Percentiles rank a stretch among this genome's conserved stretches.
These are phyloP conservation scores for Iselma pallidipennis DNA, from an alignment of 2,888 invertebrate species.

Conservation along the genomic window DNA sequence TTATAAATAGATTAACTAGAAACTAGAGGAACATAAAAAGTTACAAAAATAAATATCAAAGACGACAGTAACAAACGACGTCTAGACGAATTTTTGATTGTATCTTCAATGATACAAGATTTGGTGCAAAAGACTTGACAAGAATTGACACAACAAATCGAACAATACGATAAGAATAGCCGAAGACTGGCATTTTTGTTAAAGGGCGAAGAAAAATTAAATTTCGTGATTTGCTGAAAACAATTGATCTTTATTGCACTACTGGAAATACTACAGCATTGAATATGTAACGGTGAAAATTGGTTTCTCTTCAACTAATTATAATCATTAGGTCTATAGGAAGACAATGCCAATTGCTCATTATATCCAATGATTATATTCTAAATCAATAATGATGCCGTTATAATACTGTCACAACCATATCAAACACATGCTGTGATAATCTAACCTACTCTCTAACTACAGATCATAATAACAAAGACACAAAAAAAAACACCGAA, in stretches of 20 bases:
- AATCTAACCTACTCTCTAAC: neutral
- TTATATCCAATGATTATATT: constrained; percentile 1
- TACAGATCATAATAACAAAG: neutral
- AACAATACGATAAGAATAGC: too few relatives aligned
- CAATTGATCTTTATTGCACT: too few relatives aligned
- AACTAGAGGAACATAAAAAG: too few relatives aligned
- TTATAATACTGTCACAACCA: constrained; percentile 11
- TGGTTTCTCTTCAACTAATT: neutral
- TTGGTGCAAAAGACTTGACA: too few relatives aligned
- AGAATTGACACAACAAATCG: neutral
- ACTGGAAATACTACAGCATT: too few relatives aligned
- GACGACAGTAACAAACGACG: neutral
- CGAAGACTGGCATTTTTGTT: too few relatives aligned
- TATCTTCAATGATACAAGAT: neutral
- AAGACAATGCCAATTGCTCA: neutral
- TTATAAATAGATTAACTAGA: neutral
- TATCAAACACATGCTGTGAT: constrained; percentile 2
- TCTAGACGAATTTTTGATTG: neutral
- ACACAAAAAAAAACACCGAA: neutral
- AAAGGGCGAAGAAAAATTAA: too few relatives aligned
- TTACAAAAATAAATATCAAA: neutral
- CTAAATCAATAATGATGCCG: constrained; percentile 13
- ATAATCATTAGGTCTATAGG: neutral
- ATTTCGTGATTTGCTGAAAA: too few relatives aligned
- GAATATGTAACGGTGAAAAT: too few relatives aligned